Conservation (phyloP, 1,140 invertebrate genomes). For the Heliconius hermathena region DNA sequence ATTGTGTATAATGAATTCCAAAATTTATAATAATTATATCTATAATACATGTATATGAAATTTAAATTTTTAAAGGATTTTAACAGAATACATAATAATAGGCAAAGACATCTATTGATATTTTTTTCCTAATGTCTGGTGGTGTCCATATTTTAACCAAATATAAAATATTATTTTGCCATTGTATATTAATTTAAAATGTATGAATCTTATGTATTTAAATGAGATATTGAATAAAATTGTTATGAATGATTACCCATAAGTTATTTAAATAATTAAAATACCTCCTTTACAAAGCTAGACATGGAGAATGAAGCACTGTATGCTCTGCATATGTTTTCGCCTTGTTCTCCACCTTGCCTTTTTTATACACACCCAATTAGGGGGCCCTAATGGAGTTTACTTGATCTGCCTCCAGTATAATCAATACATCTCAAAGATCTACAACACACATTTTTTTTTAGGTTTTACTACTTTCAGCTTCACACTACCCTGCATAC, state of each 20-base stretch:
- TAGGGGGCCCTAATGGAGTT: no score
- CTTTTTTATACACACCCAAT: no score
- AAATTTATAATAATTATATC: slow-evolving; percentile 3
- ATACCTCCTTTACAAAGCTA: neutral
- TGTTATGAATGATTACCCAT: slow-evolving; percentile 52
- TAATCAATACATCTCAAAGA: no score
- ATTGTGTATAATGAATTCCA: slow-evolving; percentile 13
- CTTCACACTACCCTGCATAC: no score
- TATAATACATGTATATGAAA: neutral
- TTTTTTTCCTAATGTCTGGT: slow-evolving; percentile 16
- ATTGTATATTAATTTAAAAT: slow-evolving; percentile 42
- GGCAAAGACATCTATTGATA: slow-evolving; percentile 12
- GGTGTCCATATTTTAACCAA: slow-evolving; percentile 19
- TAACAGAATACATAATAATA: slow-evolving; percentile 12
- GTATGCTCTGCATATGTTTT: no score
- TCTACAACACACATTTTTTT: no score
- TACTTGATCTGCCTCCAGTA: no score
- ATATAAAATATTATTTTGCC: slow-evolving; percentile 27
- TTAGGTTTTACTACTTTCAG: no score
- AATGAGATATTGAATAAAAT: slow-evolving; percentile 61
- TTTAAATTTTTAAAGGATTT: slow-evolving; percentile 6
- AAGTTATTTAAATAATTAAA: slow-evolving; percentile 8
- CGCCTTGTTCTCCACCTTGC: no score
- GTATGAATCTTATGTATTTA: slow-evolving; percentile 43
- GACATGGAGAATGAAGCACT: no score